A percentile compares a stretch with the other conserved stretches of the same genome.
phyloP scores from a whole-genome alignment of 2,113 vertebrate genomes.

The Urocitellus parryii region DNA sequence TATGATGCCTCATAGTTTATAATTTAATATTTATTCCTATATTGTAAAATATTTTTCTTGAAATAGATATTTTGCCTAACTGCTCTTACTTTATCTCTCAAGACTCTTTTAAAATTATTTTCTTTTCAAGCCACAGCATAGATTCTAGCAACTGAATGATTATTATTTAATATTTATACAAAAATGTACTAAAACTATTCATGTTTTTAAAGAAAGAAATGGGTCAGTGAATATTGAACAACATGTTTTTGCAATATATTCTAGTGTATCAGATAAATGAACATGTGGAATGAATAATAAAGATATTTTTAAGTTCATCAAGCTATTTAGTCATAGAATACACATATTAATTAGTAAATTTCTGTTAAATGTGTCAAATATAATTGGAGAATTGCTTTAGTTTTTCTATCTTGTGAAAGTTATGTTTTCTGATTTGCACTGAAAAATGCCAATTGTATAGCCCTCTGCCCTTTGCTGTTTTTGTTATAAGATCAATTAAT shows the following conservation, averaged over 20 bases:
- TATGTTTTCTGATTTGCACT: not conserved
- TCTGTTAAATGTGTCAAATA: not conserved
- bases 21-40: not conserved
- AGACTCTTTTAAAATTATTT: not conserved
- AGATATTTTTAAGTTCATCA: slow-evolving; percentile 17
- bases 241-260: not conserved
- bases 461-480: not conserved
- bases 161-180: slow-evolving; percentile 16
- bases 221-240: not conserved
- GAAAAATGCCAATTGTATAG: not conserved
- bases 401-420: not conserved
- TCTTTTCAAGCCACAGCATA: not conserved
- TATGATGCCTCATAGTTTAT: not conserved
- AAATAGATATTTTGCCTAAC: not conserved
- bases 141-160: not conserved
- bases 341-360: not conserved
- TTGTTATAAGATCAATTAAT: not conserved
- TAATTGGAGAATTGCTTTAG: not conserved
- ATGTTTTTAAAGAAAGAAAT: not conserved
- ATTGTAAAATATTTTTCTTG: not conserved
- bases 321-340: not conserved
- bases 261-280: not conserved
- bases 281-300: not conserved
- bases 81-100: not conserved
- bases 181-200: not conserved